Evolutionary conservation across 2,888 invertebrate genomes (phyloP), one percentile per base, ranked within the genome.

Genomic region (Cephus runcator): DNA sequence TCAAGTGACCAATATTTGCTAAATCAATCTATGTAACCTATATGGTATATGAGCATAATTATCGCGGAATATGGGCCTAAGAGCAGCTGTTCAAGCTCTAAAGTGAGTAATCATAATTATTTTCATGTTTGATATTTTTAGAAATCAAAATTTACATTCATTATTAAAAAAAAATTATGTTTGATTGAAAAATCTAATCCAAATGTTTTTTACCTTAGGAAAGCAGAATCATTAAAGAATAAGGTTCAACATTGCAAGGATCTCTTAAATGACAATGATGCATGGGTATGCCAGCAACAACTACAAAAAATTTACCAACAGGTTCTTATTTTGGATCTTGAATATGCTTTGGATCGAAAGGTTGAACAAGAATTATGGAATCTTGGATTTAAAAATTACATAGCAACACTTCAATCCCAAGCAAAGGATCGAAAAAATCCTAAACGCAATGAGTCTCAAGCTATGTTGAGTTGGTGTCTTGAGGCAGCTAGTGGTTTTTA

Each of bases 301-400:
- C 83, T 92, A 76, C 92, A 92, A 84, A 92, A 92, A 80, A 91
- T 91, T 80, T 89, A 90, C 80, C 90, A 91, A 75, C 90, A 90
- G 84, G 94, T 97, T 76, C 92, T 97, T 80, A 94, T 97, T 76
- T 92, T 95, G 78, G 97, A 97, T 91, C 92, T 97, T 85, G 97
- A 97, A 90, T 97, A 96, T 93, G 97, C 97, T 30, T 92, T 97
- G 87, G 97, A 97, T 90, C 96, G 96, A 91, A 97, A 97, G 92
- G 96, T 97, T 40, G 97, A 97, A 90, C 97, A 97, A 89, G 97
- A 97, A 88, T 92, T 97, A 84, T 97, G 97, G 97, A 97, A 96
- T 92, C 93, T 96, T 86, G 96, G 96, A 76, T 97, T 97, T 92
- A 97, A 97, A 91, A 96, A 96, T 92, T 96, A 96, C 91, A 97